Evolutionary conservation across 1,140 invertebrate genomes (phyloP), one percentile per base, ranked within the genome.

Genomic region (Pseudomyrmex sp.): DNA sequence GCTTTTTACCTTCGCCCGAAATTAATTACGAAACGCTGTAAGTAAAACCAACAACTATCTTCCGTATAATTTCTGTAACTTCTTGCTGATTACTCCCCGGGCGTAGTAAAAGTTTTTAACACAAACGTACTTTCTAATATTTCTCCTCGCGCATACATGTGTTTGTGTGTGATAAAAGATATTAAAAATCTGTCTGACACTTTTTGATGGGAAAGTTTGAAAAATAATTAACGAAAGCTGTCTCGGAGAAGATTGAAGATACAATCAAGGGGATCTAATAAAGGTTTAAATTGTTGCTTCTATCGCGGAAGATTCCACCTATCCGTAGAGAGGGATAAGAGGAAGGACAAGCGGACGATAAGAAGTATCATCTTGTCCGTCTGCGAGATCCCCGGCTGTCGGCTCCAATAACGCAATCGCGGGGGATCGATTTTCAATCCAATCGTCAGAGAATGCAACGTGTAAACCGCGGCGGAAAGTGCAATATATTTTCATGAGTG

Each of bases 401-500:
- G 83, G 48, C 88, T 91, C 88, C 90, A 92, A 92, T 91, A 92
- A 90, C 85, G 89, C 90, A 90, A 93, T 92, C 86, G 88, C 23
- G 23, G 54, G 35, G 89, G 90, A 93, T 93, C 91, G 93, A 93
- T 93, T 93, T 93, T 91, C 91, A 93, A 93, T 93, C 91, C 92
- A 93, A 93, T 93, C 92, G 91, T 93, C 88, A 91, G 91, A 92
- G 91, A 93, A 92, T 93, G 92, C 89, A 90, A 93, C 86, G 91
- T 92, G 93, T 93, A 93, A 93, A 93, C 92, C 90, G 86, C 88
- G 86, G 69, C 69, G 83, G 87, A 89, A 92, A 93, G 88, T 91
- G 91, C 91, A 93, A 93, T 93, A 93, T 93, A 93, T 90, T 93
- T 93, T 92, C 90, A 92, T 93, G 92, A 93, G 92, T 92, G 85